Conservation (phyloP, 2,888 invertebrate genomes). For the Merodon equestris region DNA sequence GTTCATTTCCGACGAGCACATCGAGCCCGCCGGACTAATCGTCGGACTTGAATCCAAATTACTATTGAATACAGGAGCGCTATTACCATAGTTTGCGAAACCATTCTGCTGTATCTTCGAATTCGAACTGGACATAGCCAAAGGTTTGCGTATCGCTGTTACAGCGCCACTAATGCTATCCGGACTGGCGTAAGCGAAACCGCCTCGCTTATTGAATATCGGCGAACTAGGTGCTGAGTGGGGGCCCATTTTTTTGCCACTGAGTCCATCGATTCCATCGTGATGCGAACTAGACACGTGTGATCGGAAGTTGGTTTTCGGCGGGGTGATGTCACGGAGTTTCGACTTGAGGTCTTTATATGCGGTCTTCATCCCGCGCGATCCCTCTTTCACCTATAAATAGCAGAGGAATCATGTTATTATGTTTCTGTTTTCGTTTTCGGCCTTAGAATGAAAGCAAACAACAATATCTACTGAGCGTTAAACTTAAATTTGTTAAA, state of each 20-base stretch:
- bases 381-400: slow-evolving; percentile 84
- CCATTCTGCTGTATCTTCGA: too few species aligned
- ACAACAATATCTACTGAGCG: slow-evolving; percentile 22
- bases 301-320: slow-evolving; percentile 74
- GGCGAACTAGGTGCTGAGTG: slow-evolving; percentile 85
- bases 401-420: too few species aligned
- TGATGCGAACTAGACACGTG: slow-evolving; percentile 75
- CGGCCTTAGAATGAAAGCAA: too few species aligned
- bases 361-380: slow-evolving; percentile 87
- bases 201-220: slow-evolving; percentile 80
- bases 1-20: slow-evolving; percentile 79
- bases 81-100: slow-evolving; percentile 70
- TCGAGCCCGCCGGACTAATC: slow-evolving; percentile 78
- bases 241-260: slow-evolving; percentile 71
- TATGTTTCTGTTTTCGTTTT: too few species aligned
- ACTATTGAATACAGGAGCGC: slow-evolving; percentile 72
- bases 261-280: slow-evolving; percentile 76
- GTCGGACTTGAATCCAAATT: slow-evolving; percentile 77
- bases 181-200: slow-evolving; percentile 59
- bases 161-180: slow-evolving; percentile 70
- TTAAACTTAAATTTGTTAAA: slow-evolving; percentile 39
- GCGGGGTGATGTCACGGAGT: slow-evolving; percentile 79
- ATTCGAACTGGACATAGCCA: slow-evolving; percentile 77
- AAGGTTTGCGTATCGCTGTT: slow-evolving; percentile 71
- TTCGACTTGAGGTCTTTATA: slow-evolving; percentile 88